A percentile compares a stretch with the other conserved stretches of the same genome.
These are phyloP conservation scores for Porites lobata DNA, from an alignment of 92 coral and sea anemone genomes.

Conservation along the genomic window DNA sequence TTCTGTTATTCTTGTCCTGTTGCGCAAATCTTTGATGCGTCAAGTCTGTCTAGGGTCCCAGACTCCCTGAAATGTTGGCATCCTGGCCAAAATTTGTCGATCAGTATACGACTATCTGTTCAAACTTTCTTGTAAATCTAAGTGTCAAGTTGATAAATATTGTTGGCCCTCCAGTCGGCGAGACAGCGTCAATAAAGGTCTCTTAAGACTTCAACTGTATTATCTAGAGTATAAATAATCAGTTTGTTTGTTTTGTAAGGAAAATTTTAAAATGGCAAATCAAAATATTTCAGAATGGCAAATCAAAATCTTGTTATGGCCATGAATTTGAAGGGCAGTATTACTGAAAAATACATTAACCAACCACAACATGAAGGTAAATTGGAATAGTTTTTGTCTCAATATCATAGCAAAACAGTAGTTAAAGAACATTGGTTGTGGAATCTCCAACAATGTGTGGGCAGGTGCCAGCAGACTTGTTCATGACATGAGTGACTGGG, in stretches of 20 bases:
- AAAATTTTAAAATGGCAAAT: background rate
- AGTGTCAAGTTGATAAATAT: background rate
- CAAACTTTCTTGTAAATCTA: background rate
- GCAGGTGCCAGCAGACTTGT: background rate
- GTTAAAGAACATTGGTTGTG: background rate
- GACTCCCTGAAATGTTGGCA: background rate
- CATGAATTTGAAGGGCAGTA: no score
- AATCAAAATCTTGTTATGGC: background rate
- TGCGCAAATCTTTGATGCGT: background rate
- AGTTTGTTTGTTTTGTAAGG: slow-evolving; percentile 5
- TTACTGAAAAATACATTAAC: background rate
- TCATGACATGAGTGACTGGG: background rate
- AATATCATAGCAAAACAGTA: background rate
- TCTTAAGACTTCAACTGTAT: background rate
- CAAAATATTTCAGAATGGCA: background rate
- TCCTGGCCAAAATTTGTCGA: background rate
- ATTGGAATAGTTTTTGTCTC: background rate
- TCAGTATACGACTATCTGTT: background rate
- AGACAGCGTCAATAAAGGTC: background rate
- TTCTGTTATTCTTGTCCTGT: background rate
- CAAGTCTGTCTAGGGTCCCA: background rate
- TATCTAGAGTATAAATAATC: slow-evolving; percentile 11
- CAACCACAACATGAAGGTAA: background rate
- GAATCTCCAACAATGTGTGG: background rate
- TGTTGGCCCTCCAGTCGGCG: background rate